phyloP scores from a whole-genome alignment of 2,797 vertebrate species.

The Natrix natrix region DNA sequence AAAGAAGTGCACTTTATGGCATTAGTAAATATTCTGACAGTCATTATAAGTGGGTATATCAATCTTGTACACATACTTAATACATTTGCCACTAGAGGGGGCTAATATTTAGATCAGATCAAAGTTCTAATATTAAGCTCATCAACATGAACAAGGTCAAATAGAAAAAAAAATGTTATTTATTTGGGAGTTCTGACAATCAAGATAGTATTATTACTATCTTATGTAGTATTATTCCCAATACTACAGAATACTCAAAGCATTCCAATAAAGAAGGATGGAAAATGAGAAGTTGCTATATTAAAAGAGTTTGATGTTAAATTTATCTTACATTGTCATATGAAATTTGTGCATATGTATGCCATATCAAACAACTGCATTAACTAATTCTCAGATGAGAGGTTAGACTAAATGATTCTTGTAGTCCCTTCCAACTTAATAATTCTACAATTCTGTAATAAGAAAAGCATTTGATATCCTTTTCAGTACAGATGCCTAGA shows the following conservation, averaged over 20 bases:
- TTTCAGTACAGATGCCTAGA: neutral
- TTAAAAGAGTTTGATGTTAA: neutral
- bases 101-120: constrained; percentile 45
- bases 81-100: constrained; percentile 54
- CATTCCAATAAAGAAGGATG: neutral
- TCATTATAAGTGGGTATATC: neutral
- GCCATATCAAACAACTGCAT: neutral
- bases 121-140: neutral
- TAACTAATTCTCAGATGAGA: neutral
- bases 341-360: neutral
- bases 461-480: neutral
- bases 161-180: neutral
- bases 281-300: neutral
- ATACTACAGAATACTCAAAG: neutral
- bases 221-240: neutral
- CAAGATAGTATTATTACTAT: too few relatives aligned
- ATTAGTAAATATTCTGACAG: neutral
- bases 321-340: neutral
- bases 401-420: neutral
- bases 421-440: neutral
- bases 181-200: neutral
- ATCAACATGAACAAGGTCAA: rapidly evolving
- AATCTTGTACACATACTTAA: neutral
- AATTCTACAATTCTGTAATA: neutral
- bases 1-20: neutral